Conservation (phyloP, 1,140 invertebrate species). For the Caenorhabditis tropicalis region DNA sequence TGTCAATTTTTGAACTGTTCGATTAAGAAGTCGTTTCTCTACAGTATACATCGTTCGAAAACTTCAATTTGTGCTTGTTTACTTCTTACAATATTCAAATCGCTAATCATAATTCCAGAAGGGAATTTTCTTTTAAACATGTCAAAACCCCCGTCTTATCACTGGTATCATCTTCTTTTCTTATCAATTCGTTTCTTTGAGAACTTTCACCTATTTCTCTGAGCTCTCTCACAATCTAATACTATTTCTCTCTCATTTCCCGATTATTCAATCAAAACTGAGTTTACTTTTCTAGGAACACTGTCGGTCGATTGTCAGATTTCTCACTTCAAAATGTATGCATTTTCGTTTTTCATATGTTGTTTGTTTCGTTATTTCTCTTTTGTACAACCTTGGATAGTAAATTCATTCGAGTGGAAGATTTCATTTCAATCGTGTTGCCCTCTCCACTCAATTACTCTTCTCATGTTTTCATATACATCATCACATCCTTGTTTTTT, state of each 20-base stretch:
- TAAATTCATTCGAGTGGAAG: conserved; percentile 21
- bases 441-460: conserved; percentile 17
- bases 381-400: conserved; percentile 12
- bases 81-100: not conserved
- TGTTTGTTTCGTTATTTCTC: conserved; percentile 28
- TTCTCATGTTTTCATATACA: not conserved
- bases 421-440: not conserved
- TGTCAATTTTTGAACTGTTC: not conserved
- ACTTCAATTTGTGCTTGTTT: not conserved
- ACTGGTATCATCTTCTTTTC: conserved; percentile 23
- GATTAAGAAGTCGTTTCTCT: too few species aligned
- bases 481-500: not conserved
- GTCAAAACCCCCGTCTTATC: conserved; percentile 13
- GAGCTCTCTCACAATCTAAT: not conserved
- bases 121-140: not conserved
- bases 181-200: conserved; percentile 18
- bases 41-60: not conserved
- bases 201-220: conserved; percentile 12
- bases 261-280: conserved; percentile 18
- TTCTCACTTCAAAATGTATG: not conserved
- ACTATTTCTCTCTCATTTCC: not conserved
- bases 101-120: not conserved
- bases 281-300: conserved; percentile 27
- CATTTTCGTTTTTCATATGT: not conserved
- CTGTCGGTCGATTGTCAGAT: not conserved